Base-by-base conservation (phyloP, 1,140 invertebrate species). In the Augochlora pura region DNA sequence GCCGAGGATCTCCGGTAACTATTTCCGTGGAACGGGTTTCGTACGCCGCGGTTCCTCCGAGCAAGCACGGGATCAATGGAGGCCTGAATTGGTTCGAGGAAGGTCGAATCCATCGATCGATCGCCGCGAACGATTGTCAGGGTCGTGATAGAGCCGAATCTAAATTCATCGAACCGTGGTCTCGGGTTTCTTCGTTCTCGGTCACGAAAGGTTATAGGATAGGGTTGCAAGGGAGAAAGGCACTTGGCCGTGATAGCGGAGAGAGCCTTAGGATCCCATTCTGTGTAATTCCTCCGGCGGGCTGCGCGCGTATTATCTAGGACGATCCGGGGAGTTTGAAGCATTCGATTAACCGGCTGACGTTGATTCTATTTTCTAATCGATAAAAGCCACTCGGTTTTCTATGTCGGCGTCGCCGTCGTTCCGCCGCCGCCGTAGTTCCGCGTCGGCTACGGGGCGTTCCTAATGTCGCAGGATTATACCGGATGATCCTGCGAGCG, bases 61-160 rank as follows among this genome's bases (percentile, higher is more conserved):
- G 12, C 32, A 46, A 8, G 16, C 3, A 16, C 10, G 52, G 23
- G 46, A 12, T 12, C 46, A 16, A 46, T 60, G 21, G 12, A 23
- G 23, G 14, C 16, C 38, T 32, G 63, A 72, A 64, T 78, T 78
- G 54, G 46, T 21, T 72, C 57, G 25, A 27, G 39, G 39, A n/a
- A 52, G 39, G 46, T 9, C 23, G 60, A 32, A 57, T 57, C 52
- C 18, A 65, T 65, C 42, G 69, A 57, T 63, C 23, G 68, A 54
- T 27, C 7, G 42, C 18, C 9, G 8, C 32, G 76, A 72, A 10
- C n/a, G 59, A 72, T 63, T 23, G 21, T 3, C 16, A 16, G 46
- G 25, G 18, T n/a, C 2, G 21, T 32, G 32, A 64, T 14, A 9
- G 21, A 18, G 6, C 2, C 49, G 10, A 23, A 77, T 70, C 32